Percentiles rank a stretch among this genome's conserved stretches.
These are phyloP conservation scores for Cheilosia soror DNA, from an alignment of 2,888 invertebrate genomes.

Conservation along the genomic window DNA sequence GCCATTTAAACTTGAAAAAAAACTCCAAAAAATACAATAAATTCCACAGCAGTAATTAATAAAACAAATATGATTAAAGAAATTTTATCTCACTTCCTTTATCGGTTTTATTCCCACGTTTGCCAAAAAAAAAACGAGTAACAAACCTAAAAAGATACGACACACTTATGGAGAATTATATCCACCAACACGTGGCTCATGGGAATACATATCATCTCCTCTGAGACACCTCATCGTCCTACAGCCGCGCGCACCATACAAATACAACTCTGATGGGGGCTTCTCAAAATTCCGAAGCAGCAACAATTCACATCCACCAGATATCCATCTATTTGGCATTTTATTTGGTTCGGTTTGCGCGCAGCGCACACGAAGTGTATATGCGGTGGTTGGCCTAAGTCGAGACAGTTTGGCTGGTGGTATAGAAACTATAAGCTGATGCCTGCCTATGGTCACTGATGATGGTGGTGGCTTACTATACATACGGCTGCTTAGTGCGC, in stretches of 20 bases:
- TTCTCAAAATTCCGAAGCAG: conserved; percentile 68
- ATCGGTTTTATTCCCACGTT: conserved; percentile 67
- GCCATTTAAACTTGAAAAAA: too few species aligned
- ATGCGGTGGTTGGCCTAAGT: not conserved
- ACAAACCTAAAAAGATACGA: conserved; percentile 24
- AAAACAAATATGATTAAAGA: conserved; percentile 53
- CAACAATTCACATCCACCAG: conserved; percentile 50
- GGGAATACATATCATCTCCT: conserved; percentile 31
- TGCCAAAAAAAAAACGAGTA: not conserved
- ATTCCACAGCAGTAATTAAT: conserved; percentile 49
- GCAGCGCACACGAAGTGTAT: conserved; percentile 54
- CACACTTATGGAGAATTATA: conserved; percentile 49
- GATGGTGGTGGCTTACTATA: conserved; percentile 56
- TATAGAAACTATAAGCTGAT: not conserved
- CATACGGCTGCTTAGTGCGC: conserved; percentile 58
- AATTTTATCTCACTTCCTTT: conserved; percentile 38
- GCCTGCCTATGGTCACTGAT: conserved; percentile 43
- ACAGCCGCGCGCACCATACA: not conserved
- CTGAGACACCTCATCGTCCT: conserved; percentile 38
- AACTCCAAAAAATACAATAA: too few species aligned
- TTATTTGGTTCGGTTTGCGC: conserved; percentile 70
- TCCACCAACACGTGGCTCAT: conserved; percentile 10
- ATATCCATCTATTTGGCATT: conserved; percentile 75
- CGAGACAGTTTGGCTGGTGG: conserved; percentile 64
- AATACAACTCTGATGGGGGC: conserved; percentile 34